These are phyloP conservation scores for Cataglyphis altisquamis DNA, from an alignment of 2,888 invertebrate genomes.

Conservation along the genomic window DNA sequence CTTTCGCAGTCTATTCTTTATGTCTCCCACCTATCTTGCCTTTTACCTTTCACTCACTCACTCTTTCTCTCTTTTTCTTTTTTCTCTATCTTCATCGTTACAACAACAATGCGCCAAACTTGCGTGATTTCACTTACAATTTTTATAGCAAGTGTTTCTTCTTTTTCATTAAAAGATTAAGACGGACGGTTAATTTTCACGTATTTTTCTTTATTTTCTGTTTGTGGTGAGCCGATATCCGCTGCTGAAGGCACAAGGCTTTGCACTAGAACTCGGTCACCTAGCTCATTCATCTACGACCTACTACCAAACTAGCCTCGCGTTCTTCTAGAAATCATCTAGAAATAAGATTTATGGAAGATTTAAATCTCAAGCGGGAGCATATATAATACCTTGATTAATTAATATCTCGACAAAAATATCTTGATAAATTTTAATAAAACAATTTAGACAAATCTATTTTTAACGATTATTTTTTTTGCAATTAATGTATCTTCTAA, in stretches of 20 bases:
- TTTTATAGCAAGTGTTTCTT: constrained; percentile 74
- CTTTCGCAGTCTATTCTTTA: constrained; percentile 47
- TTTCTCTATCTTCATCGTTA: constrained; percentile 53
- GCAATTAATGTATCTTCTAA: not conserved
- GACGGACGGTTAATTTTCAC: constrained; percentile 85
- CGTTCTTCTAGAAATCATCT: constrained; percentile 70
- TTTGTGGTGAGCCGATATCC: constrained; percentile 86
- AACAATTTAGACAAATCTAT: not conserved
- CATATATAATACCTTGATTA: not conserved
- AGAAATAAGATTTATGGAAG: not conserved
- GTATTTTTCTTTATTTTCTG: constrained; percentile 67
- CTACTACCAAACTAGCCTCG: constrained; percentile 77
- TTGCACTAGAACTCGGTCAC: constrained; percentile 86
- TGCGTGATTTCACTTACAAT: constrained; percentile 4
- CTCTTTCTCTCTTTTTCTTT: constrained; percentile 53
- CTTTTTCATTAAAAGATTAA: constrained; percentile 84
- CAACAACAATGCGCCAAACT: constrained; percentile 66
- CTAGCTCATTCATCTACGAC: constrained; percentile 82
- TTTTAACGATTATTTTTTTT: not conserved
- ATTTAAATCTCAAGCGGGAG: constrained; percentile 40
- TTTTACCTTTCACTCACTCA: constrained; percentile 33
- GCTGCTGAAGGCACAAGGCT: constrained; percentile 86
- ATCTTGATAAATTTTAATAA: not conserved
- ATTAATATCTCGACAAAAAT: not conserved
- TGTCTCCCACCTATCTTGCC: constrained; percentile 44